Base-by-base conservation (phyloP, 1,140 invertebrate genomes). In the Notospermus geniculatus region DNA sequence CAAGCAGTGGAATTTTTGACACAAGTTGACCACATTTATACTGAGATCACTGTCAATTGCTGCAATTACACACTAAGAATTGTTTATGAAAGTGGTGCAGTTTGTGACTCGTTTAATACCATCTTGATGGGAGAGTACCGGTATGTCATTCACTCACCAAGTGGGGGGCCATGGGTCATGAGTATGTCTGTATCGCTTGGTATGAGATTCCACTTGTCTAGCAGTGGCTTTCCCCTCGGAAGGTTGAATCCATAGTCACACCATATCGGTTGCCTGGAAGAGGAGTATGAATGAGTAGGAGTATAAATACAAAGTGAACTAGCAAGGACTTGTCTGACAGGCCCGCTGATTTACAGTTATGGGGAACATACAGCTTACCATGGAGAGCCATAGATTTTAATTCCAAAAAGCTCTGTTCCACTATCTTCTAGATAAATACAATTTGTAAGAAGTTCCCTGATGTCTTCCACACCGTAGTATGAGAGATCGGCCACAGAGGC, bases 231-330 rank as follows among this genome's bases (percentile, higher is more conserved):
- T 41, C 91, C 90, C 57, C 90, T 80, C 1, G 85, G 84, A 22
- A 92, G 73, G 80, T 92, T 92, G 71, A 92, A 93, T n/a, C 89
- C 91, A 89, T 90, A 91, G 63, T 87, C 87, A 65, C 87, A 87
- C 81, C 89, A 91, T 71, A 88, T 87, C 45, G 91, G 91, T 80
- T 91, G 90, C 89, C 89, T 90, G 68, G 30, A 74, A 36, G 27
- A 59, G 43, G n/a, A n/a, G n/a, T 53, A 19, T 22, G 71, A 30
- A 59, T 19, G 28, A n/a, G n/a, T n/a, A n/a, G n/a, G n/a, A n/a
- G n/a, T n/a, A n/a, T n/a, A n/a, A n/a, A n/a, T n/a, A n/a, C n/a
- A n/a, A n/a, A n/a, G n/a, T n/a, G n/a, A n/a, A n/a, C n/a, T n/a
- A n/a, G n/a, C n/a, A n/a, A n/a, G n/a, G n/a, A n/a, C n/a, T n/a